Evolutionary conservation across 2,113 vertebrate species (phyloP).

Genomic region (Toxostoma redivivum): DNA sequence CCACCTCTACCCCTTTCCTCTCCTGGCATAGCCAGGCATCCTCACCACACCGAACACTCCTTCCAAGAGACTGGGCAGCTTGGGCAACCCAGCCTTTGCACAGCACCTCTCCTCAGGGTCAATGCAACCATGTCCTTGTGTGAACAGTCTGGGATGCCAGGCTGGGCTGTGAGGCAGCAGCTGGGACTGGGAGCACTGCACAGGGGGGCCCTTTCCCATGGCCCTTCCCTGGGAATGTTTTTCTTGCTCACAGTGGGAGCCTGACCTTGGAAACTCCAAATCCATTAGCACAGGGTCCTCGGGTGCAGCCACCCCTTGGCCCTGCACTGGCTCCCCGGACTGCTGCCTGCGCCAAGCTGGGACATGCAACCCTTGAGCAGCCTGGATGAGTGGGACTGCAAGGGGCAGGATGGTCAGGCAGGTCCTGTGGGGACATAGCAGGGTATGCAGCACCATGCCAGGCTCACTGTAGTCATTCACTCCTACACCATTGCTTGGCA

Average conservation of each 20-base stretch:
- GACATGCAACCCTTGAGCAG: rapidly evolving
- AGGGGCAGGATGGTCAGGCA: background rate
- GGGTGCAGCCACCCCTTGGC: background rate
- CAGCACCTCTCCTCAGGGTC: background rate
- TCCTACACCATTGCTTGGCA: background rate
- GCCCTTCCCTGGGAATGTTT: conserved; percentile 51
- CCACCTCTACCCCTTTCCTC: no score
- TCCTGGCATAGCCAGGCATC: background rate
- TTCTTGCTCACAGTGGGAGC: conserved; percentile 18
- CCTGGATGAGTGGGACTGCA: rapidly evolving
- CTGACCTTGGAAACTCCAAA: conserved; percentile 27
- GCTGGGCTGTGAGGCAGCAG: background rate
- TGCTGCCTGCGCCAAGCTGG: background rate
- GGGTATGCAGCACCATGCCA: rapidly evolving
- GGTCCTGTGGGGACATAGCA: background rate
- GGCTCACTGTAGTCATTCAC: background rate
- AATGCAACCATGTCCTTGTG: background rate
- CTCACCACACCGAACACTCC: rapidly evolving
- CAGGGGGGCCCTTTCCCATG: conserved; percentile 6
- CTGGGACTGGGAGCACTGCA: background rate
- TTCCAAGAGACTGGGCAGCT: background rate
- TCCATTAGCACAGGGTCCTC: background rate
- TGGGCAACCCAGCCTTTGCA: background rate
- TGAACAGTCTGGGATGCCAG: background rate
- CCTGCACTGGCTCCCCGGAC: background rate